phyloP scores from a whole-genome alignment of 2,113 vertebrate genomes.

The Ahaetulla prasina region DNA sequence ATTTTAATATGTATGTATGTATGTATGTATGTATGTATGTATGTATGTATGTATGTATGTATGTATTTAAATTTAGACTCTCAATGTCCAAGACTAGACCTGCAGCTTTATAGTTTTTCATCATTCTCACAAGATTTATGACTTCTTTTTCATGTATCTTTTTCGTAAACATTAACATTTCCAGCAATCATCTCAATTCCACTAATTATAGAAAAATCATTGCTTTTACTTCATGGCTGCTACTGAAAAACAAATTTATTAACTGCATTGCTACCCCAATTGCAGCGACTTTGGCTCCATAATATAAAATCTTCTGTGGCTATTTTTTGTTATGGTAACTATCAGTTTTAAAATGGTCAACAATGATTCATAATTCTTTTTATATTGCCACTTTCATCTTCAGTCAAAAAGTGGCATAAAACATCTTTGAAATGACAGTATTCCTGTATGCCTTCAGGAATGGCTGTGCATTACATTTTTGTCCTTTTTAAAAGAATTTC shows the following conservation, averaged over 20 bases:
- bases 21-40: too few species aligned
- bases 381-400: not conserved
- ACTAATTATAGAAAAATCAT: not conserved
- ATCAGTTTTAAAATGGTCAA: not conserved
- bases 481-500: not conserved
- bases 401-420: slow-evolving; percentile 7
- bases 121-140: not conserved
- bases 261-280: not conserved
- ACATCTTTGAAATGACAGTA: not conserved
- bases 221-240: not conserved
- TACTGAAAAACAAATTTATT: not conserved
- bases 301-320: not conserved
- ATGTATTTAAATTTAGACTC: not conserved
- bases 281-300: not conserved
- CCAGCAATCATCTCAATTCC: not conserved
- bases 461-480: not conserved
- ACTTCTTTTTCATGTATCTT: not conserved
- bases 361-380: not conserved
- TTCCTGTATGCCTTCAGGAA: not conserved
- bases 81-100: not conserved
- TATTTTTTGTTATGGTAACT: not conserved
- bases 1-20: not conserved
- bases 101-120: not conserved
- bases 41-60: too few species aligned
- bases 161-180: not conserved